Base-by-base conservation (phyloP, 2,797 vertebrate genomes). In the Chrosomus eos region DNA sequence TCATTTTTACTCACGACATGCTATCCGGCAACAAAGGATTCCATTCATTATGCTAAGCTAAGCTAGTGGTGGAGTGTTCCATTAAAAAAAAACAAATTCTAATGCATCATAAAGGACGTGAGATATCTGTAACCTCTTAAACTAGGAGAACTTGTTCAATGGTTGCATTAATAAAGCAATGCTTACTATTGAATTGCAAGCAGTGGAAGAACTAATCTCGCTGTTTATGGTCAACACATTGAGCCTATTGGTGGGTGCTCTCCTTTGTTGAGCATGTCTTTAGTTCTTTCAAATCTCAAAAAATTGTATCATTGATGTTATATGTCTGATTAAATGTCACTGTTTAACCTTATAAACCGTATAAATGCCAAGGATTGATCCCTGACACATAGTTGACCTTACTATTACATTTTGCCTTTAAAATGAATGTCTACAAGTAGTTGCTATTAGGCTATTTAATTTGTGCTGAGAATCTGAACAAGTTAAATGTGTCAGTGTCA, bases 281-380 rank as follows among this genome's bases (percentile, higher is more conserved):
- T 33, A 71, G 48, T 53, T 71, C 48, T 70, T 45, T 26, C 8
- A n/a, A 26, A 55, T 40, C 38, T 60, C 26, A n/a, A 6, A 48
- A 45, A 48, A 48, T 1, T 0, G 0, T 0, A 23, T 64, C 21
- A 51, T 18, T 45, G 55, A 48, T 14, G 18, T 33, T 31, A n/a
- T 73, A 11, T 48, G 40, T 73, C 68, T 82, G 14, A 40, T 21
- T 26, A 58, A 64, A 82, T 82, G 55, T 64, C 55, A 82, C 55
- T 16, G 33, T 82, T 80, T 82, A 62, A 78, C 75, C 55, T 43
- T 62, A 21, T 11, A 62, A 62, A 45, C 19, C 4, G 66, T 13
- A 21, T 9, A 83, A 82, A 83, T 83, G 58, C 3, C 43, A 66
- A 66, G 43, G 6, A 53, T 66, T 53, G 81, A 33, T 75, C 23